A percentile compares a stretch with the other conserved stretches of the same genome.
These are phyloP conservation scores for Burhinus oedicnemus DNA, from an alignment of 2,113 vertebrate species.

Conservation along the genomic window DNA sequence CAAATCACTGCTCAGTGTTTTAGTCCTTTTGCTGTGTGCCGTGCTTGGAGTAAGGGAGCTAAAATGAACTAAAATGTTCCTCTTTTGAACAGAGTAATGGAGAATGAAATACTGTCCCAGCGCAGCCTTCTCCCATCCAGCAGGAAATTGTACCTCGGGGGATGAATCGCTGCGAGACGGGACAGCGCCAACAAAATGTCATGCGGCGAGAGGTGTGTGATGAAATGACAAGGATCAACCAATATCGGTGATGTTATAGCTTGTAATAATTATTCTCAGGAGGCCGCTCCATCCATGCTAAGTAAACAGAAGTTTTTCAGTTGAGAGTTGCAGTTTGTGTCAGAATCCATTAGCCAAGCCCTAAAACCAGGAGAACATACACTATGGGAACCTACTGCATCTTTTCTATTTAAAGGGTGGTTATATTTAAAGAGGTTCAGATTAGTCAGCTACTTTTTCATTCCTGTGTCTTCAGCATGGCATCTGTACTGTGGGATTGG, in stretches of 20 bases:
- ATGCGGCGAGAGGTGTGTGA: background rate
- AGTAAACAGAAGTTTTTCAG: conserved; percentile 11
- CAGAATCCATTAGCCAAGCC: background rate
- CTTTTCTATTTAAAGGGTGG: background rate
- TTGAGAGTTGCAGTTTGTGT: background rate
- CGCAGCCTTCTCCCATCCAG: background rate
- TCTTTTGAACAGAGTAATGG: background rate
- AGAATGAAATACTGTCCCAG: background rate
- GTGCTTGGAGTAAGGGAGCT: background rate
- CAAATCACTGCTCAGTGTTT: background rate
- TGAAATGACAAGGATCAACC: background rate
- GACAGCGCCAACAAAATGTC: background rate
- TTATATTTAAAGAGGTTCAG: background rate
- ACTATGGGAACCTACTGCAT: background rate
- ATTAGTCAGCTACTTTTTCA: background rate
- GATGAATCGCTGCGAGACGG: background rate
- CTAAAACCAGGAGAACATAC: background rate
- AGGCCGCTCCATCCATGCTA: background rate
- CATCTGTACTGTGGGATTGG: background rate
- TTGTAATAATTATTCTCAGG: background rate
- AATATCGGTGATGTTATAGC: background rate
- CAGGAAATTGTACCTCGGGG: background rate
- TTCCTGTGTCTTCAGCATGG: background rate
- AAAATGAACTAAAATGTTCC: background rate
- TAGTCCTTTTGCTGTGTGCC: background rate